Evolutionary conservation across 2,888 invertebrate species (phyloP).

Genomic region (Pycnomerus fuliginosus): DNA sequence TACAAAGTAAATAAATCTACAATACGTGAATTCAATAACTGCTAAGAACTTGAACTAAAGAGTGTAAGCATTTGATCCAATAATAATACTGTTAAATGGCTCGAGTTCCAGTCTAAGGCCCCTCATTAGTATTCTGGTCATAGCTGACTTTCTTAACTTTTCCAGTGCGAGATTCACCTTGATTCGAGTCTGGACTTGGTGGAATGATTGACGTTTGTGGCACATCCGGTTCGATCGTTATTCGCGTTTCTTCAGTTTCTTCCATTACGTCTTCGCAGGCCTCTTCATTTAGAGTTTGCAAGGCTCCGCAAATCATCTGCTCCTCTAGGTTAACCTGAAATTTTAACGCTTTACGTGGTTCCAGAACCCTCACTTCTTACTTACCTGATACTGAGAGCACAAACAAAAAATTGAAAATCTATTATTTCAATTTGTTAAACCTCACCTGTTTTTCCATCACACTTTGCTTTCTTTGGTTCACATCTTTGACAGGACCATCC

Average conservation of each 20-base stretch:
- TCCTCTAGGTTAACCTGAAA: conserved; percentile 87
- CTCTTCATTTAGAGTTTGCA: conserved; percentile 90
- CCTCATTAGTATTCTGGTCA: conserved; percentile 22
- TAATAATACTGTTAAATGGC: conserved; percentile 17
- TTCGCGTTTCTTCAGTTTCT: conserved; percentile 53
- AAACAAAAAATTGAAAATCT: conserved; percentile 1
- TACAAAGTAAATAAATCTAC: conserved; percentile 11
- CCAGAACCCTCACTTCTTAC: conserved; percentile 40
- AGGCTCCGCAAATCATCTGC: conserved; percentile 91
- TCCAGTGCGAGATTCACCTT: conserved; percentile 45
- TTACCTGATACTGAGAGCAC: conserved; percentile 57
- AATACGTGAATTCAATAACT: conserved; percentile 25
- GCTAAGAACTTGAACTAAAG: conserved; percentile 5
- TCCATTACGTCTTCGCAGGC: conserved; percentile 88
- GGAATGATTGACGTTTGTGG: conserved; percentile 51
- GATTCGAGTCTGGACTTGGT: conserved; percentile 48
- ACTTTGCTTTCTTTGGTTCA: conserved; percentile 54
- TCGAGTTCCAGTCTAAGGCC: conserved; percentile 7
- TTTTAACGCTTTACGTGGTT: no score
- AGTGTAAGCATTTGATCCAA: background rate
- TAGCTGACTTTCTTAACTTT: conserved; percentile 36
- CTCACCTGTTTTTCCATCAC: conserved; percentile 84
- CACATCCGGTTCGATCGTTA: conserved; percentile 43
- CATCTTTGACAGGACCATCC: conserved; percentile 48
- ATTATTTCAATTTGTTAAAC: no score